Evolutionary conservation across 2,113 vertebrate species (phyloP).

Genomic region (Anarrhichthys ocellatus): DNA sequence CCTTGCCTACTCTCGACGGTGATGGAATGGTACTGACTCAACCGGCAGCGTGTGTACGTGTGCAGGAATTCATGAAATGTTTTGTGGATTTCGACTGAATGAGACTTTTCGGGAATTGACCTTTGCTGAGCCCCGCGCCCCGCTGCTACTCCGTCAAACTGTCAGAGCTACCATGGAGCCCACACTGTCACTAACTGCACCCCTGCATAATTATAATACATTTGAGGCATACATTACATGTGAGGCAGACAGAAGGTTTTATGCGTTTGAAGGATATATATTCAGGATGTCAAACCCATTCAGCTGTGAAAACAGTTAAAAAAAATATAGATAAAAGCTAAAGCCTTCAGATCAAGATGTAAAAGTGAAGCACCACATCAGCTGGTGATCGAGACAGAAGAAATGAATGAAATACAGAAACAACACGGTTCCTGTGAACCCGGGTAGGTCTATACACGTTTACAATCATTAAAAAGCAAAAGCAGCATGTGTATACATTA

Average conservation of each 20-base stretch:
- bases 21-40: slow-evolving; percentile 22
- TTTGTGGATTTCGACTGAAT: slow-evolving; percentile 19
- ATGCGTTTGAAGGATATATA: background rate
- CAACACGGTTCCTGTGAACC: background rate
- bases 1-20: background rate
- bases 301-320: too few species aligned
- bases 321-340: too few species aligned
- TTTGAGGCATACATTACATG: too few species aligned
- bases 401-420: background rate
- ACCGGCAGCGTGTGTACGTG: background rate
- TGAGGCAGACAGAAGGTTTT: too few species aligned
- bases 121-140: background rate
- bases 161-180: too few species aligned
- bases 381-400: too few species aligned
- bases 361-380: background rate
- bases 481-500: background rate
- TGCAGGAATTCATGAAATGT: background rate
- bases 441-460: background rate
- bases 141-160: too few species aligned
- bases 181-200: too few species aligned
- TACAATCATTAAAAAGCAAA: background rate
- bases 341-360: background rate
- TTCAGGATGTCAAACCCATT: background rate
- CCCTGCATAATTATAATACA: too few species aligned
- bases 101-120: slow-evolving; percentile 17